These are phyloP conservation scores for Sylvicola fuscatus DNA, from an alignment of 2,888 invertebrate genomes.

Conservation along the genomic window DNA sequence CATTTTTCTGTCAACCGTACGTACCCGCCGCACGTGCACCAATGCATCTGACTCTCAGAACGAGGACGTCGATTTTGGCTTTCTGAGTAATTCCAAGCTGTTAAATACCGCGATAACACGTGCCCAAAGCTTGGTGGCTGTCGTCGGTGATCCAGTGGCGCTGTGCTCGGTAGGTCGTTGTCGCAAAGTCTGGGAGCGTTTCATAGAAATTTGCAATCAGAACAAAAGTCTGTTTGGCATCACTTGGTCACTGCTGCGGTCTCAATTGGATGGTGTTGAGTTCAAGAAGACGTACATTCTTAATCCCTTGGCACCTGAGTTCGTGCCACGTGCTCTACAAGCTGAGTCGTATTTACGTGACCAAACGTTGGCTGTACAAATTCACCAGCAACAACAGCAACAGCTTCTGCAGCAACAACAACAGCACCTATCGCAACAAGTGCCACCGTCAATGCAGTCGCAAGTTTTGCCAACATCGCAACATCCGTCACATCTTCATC, in stretches of 20 bases:
- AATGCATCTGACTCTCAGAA: constrained; percentile 20
- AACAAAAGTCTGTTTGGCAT: constrained; percentile 51
- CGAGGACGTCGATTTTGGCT: constrained; percentile 54
- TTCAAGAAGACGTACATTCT: constrained; percentile 51
- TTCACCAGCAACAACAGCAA: constrained; percentile 9
- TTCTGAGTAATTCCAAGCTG: constrained; percentile 60
- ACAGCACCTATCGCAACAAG: constrained; percentile 4
- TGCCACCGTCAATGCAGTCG: constrained; percentile 13
- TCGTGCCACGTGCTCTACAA: constrained; percentile 41
- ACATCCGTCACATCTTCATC: constrained; percentile 6
- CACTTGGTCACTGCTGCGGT: constrained; percentile 43
- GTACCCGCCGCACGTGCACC: constrained; percentile 50
- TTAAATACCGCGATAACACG: constrained; percentile 66
- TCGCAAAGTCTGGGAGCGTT: constrained; percentile 61
- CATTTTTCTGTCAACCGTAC: constrained; percentile 53
- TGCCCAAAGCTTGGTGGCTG: constrained; percentile 62
- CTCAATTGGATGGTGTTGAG: constrained; percentile 51
- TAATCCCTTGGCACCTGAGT: constrained; percentile 67
- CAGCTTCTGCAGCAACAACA: constrained; percentile 11
- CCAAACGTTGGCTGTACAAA: constrained; percentile 11
- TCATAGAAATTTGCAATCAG: constrained; percentile 48
- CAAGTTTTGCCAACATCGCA: constrained; percentile 9
- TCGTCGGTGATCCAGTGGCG: constrained; percentile 68
- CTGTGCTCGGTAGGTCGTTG: constrained; percentile 62
- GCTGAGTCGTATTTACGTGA: constrained; percentile 27